A percentile compares a stretch with the other conserved stretches of the same genome.
These are phyloP conservation scores for Apolygus lucorum DNA, from an alignment of 1,140 invertebrate genomes.

Conservation along the genomic window DNA sequence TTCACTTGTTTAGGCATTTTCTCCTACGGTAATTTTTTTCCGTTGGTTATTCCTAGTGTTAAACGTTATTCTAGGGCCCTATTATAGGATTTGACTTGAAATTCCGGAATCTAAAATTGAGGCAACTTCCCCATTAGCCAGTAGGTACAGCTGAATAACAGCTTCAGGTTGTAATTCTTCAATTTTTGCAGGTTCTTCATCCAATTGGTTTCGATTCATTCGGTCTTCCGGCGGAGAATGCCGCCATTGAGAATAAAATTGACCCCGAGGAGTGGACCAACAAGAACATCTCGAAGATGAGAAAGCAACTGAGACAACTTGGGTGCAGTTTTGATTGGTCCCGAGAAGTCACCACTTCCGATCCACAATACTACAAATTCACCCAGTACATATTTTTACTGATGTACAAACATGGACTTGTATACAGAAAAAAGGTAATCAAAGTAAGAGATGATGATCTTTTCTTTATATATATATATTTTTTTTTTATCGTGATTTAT, in stretches of 20 bases:
- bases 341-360: slow-evolving; percentile 70
- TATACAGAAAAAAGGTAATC: slow-evolving; percentile 62
- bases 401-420: slow-evolving; percentile 72
- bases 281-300: slow-evolving; percentile 85
- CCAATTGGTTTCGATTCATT: slow-evolving; percentile 99
- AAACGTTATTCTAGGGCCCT: no score
- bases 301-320: slow-evolving; percentile 68
- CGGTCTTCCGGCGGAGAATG: slow-evolving; percentile 98
- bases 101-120: no score
- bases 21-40: no score
- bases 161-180: no score
- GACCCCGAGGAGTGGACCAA: slow-evolving; percentile 78
- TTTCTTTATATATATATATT: no score
- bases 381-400: slow-evolving; percentile 93
- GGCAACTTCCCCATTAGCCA: no score
- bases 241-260: slow-evolving; percentile 76
- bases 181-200: slow-evolving; percentile 55
- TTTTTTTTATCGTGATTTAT: no score
- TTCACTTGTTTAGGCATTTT: no score
- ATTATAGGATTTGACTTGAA: no score
- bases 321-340: slow-evolving; percentile 92
- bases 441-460: no score
- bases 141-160: no score
- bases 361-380: slow-evolving; percentile 78
- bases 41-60: no score